Conservation (phyloP, 1,140 invertebrate species). For the Phocides pigmalion region DNA sequence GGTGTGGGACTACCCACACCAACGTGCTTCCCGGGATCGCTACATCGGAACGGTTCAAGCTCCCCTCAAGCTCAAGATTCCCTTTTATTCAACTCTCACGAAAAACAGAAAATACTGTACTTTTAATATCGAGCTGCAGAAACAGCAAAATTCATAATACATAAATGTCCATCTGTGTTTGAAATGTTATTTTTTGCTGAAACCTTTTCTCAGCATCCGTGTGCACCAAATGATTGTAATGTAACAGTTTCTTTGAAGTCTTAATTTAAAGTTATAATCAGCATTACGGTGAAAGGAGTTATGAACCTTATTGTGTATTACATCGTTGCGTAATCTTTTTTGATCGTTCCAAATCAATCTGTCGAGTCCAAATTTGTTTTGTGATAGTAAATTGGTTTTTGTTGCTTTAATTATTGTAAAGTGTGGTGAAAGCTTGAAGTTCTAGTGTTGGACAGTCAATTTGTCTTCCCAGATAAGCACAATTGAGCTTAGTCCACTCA, state of each 20-base stretch:
- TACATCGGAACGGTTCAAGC: no score
- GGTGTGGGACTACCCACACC: no score
- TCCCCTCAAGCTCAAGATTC: no score
- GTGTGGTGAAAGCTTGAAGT: conserved; percentile 41
- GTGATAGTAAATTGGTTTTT: conserved; percentile 39
- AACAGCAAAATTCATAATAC: no score
- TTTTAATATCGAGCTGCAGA: no score
- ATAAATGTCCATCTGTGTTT: no score
- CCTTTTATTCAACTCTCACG: no score
- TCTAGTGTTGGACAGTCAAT: conserved; percentile 36
- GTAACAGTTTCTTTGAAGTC: conserved; percentile 29
- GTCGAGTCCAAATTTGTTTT: conserved; percentile 24
- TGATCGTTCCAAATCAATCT: conserved; percentile 46
- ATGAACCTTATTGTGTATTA: conserved; percentile 51
- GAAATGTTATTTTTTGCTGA: conserved; percentile 1
- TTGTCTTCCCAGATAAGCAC: conserved; percentile 35
- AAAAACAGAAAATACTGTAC: no score
- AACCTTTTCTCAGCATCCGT: not conserved
- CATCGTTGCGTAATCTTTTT: conserved; percentile 47
- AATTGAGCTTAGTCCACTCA: conserved; percentile 14
- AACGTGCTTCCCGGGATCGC: no score
- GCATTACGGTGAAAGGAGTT: conserved; percentile 51
- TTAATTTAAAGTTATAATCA: conserved; percentile 27
- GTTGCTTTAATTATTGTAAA: conserved; percentile 40
- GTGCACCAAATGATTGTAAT: conserved; percentile 7